Percentiles rank a stretch among this genome's conserved stretches.
Conservation (phyloP, 2,797 vertebrate genomes). For the Malacoctenus gilli region DNA sequence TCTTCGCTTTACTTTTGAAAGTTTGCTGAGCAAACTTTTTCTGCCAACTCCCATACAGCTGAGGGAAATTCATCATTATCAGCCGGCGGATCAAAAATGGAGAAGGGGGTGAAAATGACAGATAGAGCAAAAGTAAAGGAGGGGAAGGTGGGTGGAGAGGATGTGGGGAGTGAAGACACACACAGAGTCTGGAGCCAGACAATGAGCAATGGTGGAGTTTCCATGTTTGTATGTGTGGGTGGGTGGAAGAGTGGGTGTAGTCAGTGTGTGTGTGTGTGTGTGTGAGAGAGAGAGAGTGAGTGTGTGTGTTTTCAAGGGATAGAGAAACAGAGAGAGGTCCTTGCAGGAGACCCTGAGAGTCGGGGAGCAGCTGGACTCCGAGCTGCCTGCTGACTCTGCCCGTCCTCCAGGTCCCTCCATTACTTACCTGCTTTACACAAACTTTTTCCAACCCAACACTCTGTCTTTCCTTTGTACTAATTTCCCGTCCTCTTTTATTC, state of each 20-base stretch:
- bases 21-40: conserved; percentile 76
- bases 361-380: conserved; percentile 73
- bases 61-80: conserved; percentile 80
- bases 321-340: conserved; percentile 36
- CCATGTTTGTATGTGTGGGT: conserved; percentile 22
- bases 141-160: conserved; percentile 72
- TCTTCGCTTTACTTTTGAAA: conserved; percentile 69
- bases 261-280: conserved; percentile 22
- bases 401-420: conserved; percentile 48
- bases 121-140: conserved; percentile 76
- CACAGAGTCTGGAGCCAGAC: conserved; percentile 66
- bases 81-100: conserved; percentile 75
- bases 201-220: conserved; percentile 67
- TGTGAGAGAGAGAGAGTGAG: not conserved
- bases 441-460: conserved; percentile 10
- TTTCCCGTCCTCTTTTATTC: not conserved
- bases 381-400: conserved; percentile 62
- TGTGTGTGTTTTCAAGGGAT: too few relatives aligned
- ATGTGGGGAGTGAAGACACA: conserved; percentile 69
- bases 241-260: conserved; percentile 24
- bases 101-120: conserved; percentile 73
- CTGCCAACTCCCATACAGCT: conserved; percentile 66
- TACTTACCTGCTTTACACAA: conserved; percentile 34
- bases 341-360: conserved; percentile 67
- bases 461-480: not conserved